Evolutionary conservation across 2,113 vertebrate species (phyloP), one percentile per base, ranked within the genome.

Genomic region (Ibidorhyncha struthersii): DNA sequence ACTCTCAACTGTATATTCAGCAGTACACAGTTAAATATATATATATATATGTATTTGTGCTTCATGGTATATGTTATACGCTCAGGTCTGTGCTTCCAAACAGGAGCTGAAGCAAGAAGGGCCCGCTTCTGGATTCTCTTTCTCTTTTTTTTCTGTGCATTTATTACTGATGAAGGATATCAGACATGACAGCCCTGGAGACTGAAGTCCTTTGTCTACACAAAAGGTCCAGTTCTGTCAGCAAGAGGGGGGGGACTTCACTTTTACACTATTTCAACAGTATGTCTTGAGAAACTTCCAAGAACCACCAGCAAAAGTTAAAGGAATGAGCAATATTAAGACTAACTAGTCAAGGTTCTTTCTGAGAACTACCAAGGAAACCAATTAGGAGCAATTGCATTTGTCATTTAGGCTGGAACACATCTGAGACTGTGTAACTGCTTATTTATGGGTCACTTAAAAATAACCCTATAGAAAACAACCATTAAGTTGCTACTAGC

Each of bases 361-460:
- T 63, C 87, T 88, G 82, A 93, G 93, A 82, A 76, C 70, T 85
- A 94, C 86, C 86, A 96, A 96, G 74, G 89, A 91, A 96, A 95
- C 84, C 89, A 96, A 84, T 95, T 96, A 94, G 65, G 91, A 89
- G 58, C 91, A 82, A 80, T 61, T 40, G 29, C 4, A 8, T 82
- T 87, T 0, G 36, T 89, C 84, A 73, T 45, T 94, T 45, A 79
- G 70, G 66, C 70, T 27, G 2, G 89, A 92, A 73, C 79, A 85
- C 73, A 79, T 76, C 15, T 25, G 84, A 90, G 78, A 59, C 81
- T 40, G 15, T 9, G 80, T 22, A 67, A 90, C 89, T 63, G 77
- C 49, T 92, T 95, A 72, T 93, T 95, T 90, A 86, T 61, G 91
- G 86, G 77, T 94, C 86, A 96, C 86, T 95, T 91, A 63, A 91